Conservation (phyloP, 2,888 invertebrate genomes). For the Baronia brevicornis region DNA sequence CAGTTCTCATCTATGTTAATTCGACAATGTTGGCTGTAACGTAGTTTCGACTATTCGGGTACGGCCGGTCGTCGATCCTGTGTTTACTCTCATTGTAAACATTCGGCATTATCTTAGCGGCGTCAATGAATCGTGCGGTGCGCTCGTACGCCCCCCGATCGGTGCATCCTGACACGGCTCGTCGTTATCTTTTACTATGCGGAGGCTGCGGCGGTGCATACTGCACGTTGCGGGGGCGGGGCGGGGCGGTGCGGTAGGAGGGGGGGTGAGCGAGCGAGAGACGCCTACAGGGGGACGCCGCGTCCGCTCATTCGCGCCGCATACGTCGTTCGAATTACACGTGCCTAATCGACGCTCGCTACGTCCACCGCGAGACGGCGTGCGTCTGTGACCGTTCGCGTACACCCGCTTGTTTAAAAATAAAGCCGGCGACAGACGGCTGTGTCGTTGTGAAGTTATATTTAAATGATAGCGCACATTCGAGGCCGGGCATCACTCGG, state of each 20-base stretch:
- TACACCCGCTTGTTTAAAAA: constrained; percentile 63
- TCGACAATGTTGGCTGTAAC: no score
- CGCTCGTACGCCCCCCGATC: constrained; percentile 31
- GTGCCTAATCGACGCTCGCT: constrained; percentile 30
- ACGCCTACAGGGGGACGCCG: constrained; percentile 37
- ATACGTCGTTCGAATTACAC: constrained; percentile 38
- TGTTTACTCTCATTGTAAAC: constrained; percentile 47
- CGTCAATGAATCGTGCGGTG: constrained; percentile 59
- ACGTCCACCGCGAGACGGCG: constrained; percentile 37
- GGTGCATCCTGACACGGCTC: constrained; percentile 34
- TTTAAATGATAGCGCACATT: constrained; percentile 70
- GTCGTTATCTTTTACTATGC: constrained; percentile 53
- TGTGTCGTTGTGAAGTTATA: constrained; percentile 59
- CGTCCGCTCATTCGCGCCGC: constrained; percentile 47
- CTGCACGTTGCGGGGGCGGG: constrained; percentile 38
- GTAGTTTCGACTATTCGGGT: no score
- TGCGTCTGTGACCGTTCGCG: constrained; percentile 50
- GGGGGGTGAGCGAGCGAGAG: constrained; percentile 28
- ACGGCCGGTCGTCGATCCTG: constrained; percentile 26
- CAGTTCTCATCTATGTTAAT: no score
- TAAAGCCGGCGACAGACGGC: constrained; percentile 71
- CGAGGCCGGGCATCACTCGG: constrained; percentile 54
- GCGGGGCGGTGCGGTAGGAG: constrained; percentile 20
- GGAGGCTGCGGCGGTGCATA: constrained; percentile 65
- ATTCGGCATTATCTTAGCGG: constrained; percentile 44